Evolutionary conservation across 2,113 vertebrate species (phyloP), one percentile per base, ranked within the genome.

Genomic region (Gnathonemus echidnorhynchus): DNA sequence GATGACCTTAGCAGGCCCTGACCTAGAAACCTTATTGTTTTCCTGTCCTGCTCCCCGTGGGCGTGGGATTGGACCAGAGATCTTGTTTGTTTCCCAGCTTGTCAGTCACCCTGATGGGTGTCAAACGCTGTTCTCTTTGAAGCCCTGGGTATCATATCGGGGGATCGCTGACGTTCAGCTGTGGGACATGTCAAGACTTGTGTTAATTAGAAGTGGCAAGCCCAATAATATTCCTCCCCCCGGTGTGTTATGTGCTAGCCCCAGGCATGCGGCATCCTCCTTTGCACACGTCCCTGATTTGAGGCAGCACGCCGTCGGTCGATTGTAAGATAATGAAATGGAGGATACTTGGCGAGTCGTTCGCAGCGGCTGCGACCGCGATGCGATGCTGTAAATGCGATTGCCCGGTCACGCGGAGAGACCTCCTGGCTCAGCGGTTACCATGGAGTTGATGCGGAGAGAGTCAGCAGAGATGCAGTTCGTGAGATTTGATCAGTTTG

Each of bases 401-500:
- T 90, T 89, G 39, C 91, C 93, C 93, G 95, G 94, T 93, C 94
- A 94, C 95, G 93, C 92, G 90, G 92, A 93, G 92, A 86, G 86
- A 88, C 92, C 92, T 95, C 92, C 87, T 90, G 93, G 93, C 92
- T 92, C 91, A 92, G 89, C 90, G 87, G 94, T 94, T 94, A 93
- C 93, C 35, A 84, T 94, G 91, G 92, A 92, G 92, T 95, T 92
- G 92, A 92, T 93, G 91, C 86, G 91, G 93, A 93, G 93, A 94
- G 93, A 92, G 93, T 93, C 92, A 94, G 88, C 91, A 91, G 90
- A 92, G 92, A 77, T 89, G 27, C 66, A 91, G 89, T 89, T 91
- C 93, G 91, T 58, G 6, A 92, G 91, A 92, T 91, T 58, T 86
- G 89, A 87, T 90, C 84, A 50, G 19, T 91, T 90, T 88, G 31